phyloP scores from a whole-genome alignment of 2,888 invertebrate species.

The Andrena marginata region DNA sequence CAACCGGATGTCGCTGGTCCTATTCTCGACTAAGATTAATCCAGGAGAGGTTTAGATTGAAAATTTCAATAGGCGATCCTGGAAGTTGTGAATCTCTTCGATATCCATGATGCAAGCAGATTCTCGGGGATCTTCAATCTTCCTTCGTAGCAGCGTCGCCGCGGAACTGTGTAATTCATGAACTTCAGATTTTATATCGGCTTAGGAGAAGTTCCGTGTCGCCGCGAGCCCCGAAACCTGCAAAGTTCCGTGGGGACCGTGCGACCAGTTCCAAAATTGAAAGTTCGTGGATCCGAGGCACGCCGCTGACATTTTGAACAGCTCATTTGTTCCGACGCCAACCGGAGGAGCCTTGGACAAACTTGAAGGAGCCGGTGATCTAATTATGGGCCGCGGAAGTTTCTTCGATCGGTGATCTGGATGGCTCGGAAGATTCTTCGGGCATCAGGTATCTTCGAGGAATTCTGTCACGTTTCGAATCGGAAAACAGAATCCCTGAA shows the following conservation, averaged over 20 bases:
- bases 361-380: slow-evolving; percentile 2
- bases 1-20: not conserved
- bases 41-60: not conserved
- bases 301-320: slow-evolving; percentile 15
- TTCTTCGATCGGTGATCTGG: not conserved
- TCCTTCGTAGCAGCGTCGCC: not conserved
- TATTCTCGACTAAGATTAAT: not conserved
- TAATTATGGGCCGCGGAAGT: not conserved
- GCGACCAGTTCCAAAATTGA: slow-evolving; percentile 32
- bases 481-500: not conserved
- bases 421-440: not conserved
- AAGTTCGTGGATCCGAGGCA: slow-evolving; percentile 4
- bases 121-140: slow-evolving; percentile 10
- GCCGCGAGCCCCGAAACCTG: slow-evolving; percentile 6
- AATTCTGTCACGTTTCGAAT: not conserved
- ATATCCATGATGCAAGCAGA: slow-evolving; percentile 7
- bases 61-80: not conserved
- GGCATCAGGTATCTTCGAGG: not conserved
- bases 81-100: not conserved
- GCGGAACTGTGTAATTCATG: slow-evolving; percentile 34
- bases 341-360: not conserved
- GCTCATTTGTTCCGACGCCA: slow-evolving; percentile 10
- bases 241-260: not conserved
- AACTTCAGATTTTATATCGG: slow-evolving; percentile 51
- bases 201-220: slow-evolving; percentile 41